phyloP scores from a whole-genome alignment of 2,113 vertebrate genomes.

The Suncus etruscus region DNA sequence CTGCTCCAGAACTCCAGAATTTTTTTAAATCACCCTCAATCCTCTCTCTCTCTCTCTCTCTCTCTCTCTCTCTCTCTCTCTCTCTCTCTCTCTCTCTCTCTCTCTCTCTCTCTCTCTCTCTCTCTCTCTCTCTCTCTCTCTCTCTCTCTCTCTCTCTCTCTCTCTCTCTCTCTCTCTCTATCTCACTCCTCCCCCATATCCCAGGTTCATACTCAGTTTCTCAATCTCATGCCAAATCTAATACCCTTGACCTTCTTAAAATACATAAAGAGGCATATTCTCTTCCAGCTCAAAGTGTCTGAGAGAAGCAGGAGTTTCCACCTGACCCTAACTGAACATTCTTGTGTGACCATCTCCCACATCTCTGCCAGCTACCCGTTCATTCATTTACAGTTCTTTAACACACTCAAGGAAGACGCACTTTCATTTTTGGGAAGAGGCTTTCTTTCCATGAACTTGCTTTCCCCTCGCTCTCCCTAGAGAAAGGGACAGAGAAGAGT shows the following conservation, averaged over 20 bases:
- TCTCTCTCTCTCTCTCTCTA: slow-evolving; percentile 23
- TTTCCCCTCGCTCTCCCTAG: slow-evolving; percentile 52
- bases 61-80: slow-evolving; percentile 55
- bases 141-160: slow-evolving; percentile 56
- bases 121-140: slow-evolving; percentile 56
- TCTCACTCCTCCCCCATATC: slow-evolving; percentile 67
- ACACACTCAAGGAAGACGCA: not conserved
- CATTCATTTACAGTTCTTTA: not conserved
- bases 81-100: slow-evolving; percentile 53
- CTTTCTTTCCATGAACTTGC: slow-evolving; percentile 28
- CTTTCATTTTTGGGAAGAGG: slow-evolving; percentile 9
- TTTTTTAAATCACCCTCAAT: slow-evolving; percentile 69
- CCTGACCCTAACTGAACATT: not conserved
- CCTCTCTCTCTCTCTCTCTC: slow-evolving; percentile 56
- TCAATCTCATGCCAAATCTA: not conserved
- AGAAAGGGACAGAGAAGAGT: slow-evolving; percentile 22
- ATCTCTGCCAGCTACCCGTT: not conserved
- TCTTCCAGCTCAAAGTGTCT: not conserved
- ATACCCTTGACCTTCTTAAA: not conserved
- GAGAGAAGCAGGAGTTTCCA: not conserved
- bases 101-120: slow-evolving; percentile 56
- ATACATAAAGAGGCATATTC: not conserved
- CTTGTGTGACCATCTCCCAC: not conserved
- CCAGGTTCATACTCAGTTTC: slow-evolving; percentile 25
- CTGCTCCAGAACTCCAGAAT: slow-evolving; percentile 61